These are phyloP conservation scores for Thalpophila matura DNA, from an alignment of 2,888 invertebrate species.

Conservation along the genomic window DNA sequence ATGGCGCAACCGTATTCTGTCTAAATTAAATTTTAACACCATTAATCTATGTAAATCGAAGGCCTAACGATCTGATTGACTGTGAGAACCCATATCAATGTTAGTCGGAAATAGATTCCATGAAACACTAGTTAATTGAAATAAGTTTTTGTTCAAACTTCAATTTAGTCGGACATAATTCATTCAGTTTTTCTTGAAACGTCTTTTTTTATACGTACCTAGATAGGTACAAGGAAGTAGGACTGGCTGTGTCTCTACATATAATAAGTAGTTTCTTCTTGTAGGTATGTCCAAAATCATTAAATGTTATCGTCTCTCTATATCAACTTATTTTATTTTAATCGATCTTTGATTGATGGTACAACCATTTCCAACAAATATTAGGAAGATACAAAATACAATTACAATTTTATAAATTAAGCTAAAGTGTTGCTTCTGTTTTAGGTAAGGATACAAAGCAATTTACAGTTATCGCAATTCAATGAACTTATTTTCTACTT, in stretches of 20 bases:
- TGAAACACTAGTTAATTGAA: constrained; percentile 16
- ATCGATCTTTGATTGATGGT: constrained; percentile 12
- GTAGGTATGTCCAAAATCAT: too few relatives aligned
- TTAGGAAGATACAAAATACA: too few relatives aligned
- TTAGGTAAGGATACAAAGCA: constrained; percentile 29
- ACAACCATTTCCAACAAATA: constrained; percentile 2
- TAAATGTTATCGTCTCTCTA: too few relatives aligned
- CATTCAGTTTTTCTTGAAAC: too few relatives aligned
- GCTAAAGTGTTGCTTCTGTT: constrained; percentile 21
- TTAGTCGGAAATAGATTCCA: constrained; percentile 26
- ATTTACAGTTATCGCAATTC: constrained; percentile 57
- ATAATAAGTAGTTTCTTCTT: too few relatives aligned
- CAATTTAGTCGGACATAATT: too few relatives aligned
- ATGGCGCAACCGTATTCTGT: constrained; percentile 50
- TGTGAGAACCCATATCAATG: constrained; percentile 53
- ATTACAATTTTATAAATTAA: constrained; percentile 17
- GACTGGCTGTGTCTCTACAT: too few relatives aligned
- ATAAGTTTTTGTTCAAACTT: too few relatives aligned
- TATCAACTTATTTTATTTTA: too few relatives aligned
- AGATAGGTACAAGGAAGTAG: too few relatives aligned
- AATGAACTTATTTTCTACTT: constrained; percentile 64
- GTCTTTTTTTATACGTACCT: too few relatives aligned
- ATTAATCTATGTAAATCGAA: constrained; percentile 71
- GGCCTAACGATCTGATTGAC: constrained; percentile 55
- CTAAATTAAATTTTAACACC: constrained; percentile 68